A percentile compares a stretch with the other conserved stretches of the same genome.
These are phyloP conservation scores for Aphaenogaster rudis DNA, from an alignment of 1,140 invertebrate genomes.

Conservation along the genomic window DNA sequence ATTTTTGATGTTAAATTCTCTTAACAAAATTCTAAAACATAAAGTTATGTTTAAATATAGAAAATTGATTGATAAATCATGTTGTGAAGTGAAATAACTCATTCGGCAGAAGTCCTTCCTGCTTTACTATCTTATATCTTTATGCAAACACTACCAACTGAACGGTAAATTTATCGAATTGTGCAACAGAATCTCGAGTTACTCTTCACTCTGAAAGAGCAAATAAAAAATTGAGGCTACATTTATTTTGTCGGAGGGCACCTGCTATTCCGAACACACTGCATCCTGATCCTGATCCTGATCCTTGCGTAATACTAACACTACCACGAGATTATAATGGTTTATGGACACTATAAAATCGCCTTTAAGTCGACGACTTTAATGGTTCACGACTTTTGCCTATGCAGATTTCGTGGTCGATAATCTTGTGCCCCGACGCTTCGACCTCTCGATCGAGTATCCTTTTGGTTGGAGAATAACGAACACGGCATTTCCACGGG, in stretches of 20 bases:
- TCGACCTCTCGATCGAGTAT: slow-evolving; percentile 75
- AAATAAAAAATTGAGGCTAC: background rate
- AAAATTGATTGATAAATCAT: background rate
- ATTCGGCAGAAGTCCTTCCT: background rate
- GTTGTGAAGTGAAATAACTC: background rate
- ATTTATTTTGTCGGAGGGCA: slow-evolving; percentile 49
- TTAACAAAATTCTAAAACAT: background rate
- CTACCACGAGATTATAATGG: slow-evolving; percentile 18
- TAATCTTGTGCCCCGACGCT: slow-evolving; percentile 78
- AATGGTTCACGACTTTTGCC: slow-evolving; percentile 84
- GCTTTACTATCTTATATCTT: background rate
- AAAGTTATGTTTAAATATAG: background rate
- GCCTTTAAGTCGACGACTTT: slow-evolving; percentile 78
- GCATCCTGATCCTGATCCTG: slow-evolving; percentile 61
- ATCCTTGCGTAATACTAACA: slow-evolving; percentile 73
- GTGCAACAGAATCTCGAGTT: slow-evolving; percentile 14
- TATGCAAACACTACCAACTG: background rate
- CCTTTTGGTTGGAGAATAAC: slow-evolving; percentile 56
- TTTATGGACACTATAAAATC: slow-evolving; percentile 82
- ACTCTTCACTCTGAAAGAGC: background rate
- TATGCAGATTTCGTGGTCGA: slow-evolving; percentile 84
- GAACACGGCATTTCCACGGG: slow-evolving; percentile 39
- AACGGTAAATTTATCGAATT: slow-evolving; percentile 5
- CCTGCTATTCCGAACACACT: slow-evolving; percentile 46
- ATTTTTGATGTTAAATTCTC: background rate